Percentiles rank a stretch among this genome's conserved stretches.
Conservation (phyloP, 2,797 vertebrate species). For the Oreochromis mossambicus region DNA sequence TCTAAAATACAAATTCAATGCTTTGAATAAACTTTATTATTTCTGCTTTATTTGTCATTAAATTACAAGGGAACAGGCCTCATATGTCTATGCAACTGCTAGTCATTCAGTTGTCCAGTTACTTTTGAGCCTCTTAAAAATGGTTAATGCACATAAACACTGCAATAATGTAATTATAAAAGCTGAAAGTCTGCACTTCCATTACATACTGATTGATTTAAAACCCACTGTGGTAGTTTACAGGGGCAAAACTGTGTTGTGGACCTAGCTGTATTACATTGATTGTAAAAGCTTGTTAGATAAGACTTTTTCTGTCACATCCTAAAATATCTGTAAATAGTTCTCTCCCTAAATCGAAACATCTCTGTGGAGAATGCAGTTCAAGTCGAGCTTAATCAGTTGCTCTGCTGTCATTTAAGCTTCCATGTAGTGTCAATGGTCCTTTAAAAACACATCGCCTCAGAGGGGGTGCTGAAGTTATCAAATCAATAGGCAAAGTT, state of each 20-base stretch:
- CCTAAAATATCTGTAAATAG: not conserved
- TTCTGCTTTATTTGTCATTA: not conserved
- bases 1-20: not conserved
- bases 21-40: not conserved
- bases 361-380: not conserved
- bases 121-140: not conserved
- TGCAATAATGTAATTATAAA: not conserved
- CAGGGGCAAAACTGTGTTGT: accelerated
- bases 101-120: not conserved
- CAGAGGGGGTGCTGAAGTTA: not conserved
- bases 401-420: not conserved
- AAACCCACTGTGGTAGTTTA: not conserved
- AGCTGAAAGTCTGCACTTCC: not conserved
- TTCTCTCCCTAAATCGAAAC: not conserved
- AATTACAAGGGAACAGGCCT: not conserved
- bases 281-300: not conserved
- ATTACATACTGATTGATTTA: accelerated
- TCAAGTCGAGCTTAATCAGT: not conserved
- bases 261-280: not conserved
- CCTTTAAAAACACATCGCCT: not conserved
- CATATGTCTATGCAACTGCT: accelerated
- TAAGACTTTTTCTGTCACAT: not conserved
- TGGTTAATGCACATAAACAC: accelerated
- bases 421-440: not conserved
- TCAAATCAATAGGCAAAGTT: not conserved